Percentiles rank a stretch among this genome's conserved stretches.
These are phyloP conservation scores for human DNA, from an alignment of 2,113 vertebrate species.

Conservation along the genomic window DNA sequence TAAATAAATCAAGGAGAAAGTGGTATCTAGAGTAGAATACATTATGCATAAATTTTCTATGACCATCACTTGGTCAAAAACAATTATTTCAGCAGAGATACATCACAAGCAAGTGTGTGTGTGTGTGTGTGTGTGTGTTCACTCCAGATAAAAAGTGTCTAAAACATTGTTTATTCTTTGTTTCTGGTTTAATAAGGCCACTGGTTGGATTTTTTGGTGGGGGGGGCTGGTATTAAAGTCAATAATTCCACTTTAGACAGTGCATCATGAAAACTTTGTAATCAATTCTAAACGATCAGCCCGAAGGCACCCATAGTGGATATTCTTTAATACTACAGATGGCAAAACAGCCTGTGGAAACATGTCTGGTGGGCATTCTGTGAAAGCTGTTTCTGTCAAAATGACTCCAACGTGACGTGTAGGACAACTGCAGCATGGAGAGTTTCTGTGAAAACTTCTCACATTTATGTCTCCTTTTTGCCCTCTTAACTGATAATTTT, in stretches of 20 bases:
- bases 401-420: slow-evolving; percentile 76
- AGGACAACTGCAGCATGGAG: slow-evolving; percentile 55
- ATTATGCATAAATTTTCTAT: slow-evolving; percentile 35
- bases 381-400: slow-evolving; percentile 77
- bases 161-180: slow-evolving; percentile 23
- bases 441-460: slow-evolving; percentile 73
- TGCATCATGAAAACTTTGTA: slow-evolving; percentile 74
- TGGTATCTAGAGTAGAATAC: neutral
- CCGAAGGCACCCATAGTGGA: slow-evolving; percentile 71
- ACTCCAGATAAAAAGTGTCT: slow-evolving; percentile 33
- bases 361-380: slow-evolving; percentile 79
- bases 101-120: neutral
- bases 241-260: slow-evolving; percentile 72
- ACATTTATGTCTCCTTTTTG: slow-evolving; percentile 60
- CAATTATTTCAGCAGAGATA: slow-evolving; percentile 41
- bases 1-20: slow-evolving; percentile 39
- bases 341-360: slow-evolving; percentile 81
- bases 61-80: neutral
- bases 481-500: slow-evolving; percentile 72
- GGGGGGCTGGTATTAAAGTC: slow-evolving; percentile 50
- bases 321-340: slow-evolving; percentile 82
- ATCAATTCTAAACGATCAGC: slow-evolving; percentile 80
- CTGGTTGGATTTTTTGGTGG: neutral
- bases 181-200: slow-evolving; percentile 48
- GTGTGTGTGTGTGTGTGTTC: neutral